A percentile compares a stretch with the other conserved stretches of the same genome.
Conservation (phyloP, 37 sponge, comb jelly and placozoan genomes). For the Haliclona indistincta region DNA sequence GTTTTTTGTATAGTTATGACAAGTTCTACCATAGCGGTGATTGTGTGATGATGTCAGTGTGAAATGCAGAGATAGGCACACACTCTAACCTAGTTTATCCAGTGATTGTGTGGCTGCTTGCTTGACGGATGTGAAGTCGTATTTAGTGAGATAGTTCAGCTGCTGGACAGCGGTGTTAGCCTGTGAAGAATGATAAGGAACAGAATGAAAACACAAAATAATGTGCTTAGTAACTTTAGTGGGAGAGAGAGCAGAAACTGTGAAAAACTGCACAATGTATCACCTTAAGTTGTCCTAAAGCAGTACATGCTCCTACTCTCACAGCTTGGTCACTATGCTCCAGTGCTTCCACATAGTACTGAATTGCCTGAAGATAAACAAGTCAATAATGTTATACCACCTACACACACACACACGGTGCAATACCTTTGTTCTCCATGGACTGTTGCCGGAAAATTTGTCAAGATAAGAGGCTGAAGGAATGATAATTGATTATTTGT, state of each 20-base stretch:
- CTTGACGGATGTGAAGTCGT: constrained; percentile 51
- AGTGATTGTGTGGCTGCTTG: constrained; percentile 49
- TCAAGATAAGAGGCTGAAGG: constrained; percentile 25
- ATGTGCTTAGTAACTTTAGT: not conserved
- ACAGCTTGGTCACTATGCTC: constrained; percentile 73
- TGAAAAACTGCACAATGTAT: not conserved
- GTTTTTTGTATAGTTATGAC: too few relatives aligned
- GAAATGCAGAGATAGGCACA: too few relatives aligned
- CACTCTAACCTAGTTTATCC: constrained; percentile 38
- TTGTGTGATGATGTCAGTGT: too few relatives aligned
- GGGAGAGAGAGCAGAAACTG: not conserved
- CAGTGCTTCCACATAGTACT: constrained; percentile 49
- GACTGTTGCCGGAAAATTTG: constrained; percentile 39
- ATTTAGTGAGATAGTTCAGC: constrained; percentile 48
- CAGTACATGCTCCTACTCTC: constrained; percentile 57
- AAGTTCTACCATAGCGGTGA: too few relatives aligned
- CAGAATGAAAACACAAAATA: too few relatives aligned
- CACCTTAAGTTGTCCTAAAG: constrained; percentile 64
- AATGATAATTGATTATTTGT: not conserved
- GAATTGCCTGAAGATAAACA: constrained; percentile 40
- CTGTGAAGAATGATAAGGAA: constrained; percentile 1
- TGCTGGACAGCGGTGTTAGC: constrained; percentile 32
- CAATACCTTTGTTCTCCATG: constrained; percentile 45
- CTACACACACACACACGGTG: not conserved
- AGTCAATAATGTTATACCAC: not conserved